Evolutionary conservation across 2,113 vertebrate species (phyloP).

Genomic region (Calyptommatus sinebrachiatus): DNA sequence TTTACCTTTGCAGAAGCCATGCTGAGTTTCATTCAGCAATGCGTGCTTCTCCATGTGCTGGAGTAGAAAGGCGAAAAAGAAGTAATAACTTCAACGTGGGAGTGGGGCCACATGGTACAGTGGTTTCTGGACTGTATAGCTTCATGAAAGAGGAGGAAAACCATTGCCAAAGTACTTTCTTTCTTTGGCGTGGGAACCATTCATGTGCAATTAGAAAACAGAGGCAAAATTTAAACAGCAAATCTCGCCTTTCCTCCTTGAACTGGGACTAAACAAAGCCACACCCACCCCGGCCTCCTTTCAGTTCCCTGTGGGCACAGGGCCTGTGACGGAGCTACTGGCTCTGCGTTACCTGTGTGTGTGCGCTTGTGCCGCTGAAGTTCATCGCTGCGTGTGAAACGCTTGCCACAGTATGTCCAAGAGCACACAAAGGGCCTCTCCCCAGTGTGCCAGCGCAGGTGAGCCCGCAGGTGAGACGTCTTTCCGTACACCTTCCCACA

Average conservation of each 20-base stretch:
- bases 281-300: no score
- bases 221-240: no score
- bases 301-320: no score
- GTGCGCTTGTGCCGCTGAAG: constrained; percentile 95
- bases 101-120: background rate
- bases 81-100: background rate
- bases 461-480: constrained; percentile 91
- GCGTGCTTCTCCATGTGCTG: no score
- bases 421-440: constrained; percentile 90
- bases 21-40: no score
- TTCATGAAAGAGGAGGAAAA: background rate
- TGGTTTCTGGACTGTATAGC: background rate
- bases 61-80: no score
- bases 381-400: constrained; percentile 93
- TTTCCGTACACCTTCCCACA: constrained; percentile 96
- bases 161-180: accelerated
- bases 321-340: no score
- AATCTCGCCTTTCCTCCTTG: no score
- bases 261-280: no score
- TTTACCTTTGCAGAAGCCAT: no score
- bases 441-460: constrained; percentile 95
- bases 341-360: constrained; percentile 80
- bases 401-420: constrained; percentile 93
- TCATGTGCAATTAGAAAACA: no score
- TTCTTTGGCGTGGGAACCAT: background rate